Conservation (phyloP, 2,888 invertebrate species). For the Hydrotaea diabolus region DNA sequence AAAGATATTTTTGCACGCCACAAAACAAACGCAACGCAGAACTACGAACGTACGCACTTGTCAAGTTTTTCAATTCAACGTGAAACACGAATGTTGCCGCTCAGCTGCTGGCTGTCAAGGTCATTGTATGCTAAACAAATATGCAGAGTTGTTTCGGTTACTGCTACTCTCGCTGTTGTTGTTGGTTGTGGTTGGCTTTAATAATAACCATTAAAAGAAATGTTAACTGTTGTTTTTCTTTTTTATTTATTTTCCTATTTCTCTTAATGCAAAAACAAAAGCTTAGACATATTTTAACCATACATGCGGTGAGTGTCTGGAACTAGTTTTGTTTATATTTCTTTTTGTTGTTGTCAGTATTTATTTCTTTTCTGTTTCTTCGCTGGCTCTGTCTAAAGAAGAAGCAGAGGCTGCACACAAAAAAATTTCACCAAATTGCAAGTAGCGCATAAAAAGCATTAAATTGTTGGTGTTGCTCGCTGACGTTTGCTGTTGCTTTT, state of each 20-base stretch:
- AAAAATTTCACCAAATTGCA: conserved; percentile 60
- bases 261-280: not conserved
- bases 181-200: not conserved
- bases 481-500: conserved; percentile 33
- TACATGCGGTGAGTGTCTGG: conserved; percentile 30
- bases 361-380: conserved; percentile 22
- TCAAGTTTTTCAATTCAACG: not conserved
- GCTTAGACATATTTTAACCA: conserved; percentile 21
- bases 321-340: conserved; percentile 50
- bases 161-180: not conserved
- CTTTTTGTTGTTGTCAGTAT: no score
- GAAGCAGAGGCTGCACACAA: conserved; percentile 1
- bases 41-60: conserved; percentile 3
- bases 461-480: conserved; percentile 10
- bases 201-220: conserved; percentile 43
- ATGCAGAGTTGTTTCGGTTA: conserved; percentile 4
- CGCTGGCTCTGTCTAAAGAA: not conserved
- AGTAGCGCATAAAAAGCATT: conserved; percentile 59
- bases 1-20: not conserved
- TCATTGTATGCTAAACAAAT: conserved; percentile 57
- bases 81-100: conserved; percentile 1
- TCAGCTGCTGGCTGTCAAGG: conserved; percentile 53
- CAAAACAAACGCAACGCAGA: not conserved
- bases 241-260: not conserved
- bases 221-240: conserved; percentile 46